These are phyloP conservation scores for Hemistola chrysoprasaria DNA, from an alignment of 2,888 invertebrate species.

Conservation along the genomic window DNA sequence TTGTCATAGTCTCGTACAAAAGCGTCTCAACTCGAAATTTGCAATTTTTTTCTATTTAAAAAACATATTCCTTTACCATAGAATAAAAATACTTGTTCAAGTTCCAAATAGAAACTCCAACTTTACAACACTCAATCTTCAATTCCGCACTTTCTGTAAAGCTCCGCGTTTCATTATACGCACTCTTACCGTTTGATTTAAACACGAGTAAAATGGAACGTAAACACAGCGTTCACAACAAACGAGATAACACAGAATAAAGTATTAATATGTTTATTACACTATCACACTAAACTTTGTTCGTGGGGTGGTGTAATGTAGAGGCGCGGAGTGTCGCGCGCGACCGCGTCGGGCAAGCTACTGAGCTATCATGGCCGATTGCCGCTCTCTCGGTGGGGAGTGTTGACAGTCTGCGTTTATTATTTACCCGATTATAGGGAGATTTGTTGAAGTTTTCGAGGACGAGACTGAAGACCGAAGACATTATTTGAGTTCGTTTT, in stretches of 20 bases:
- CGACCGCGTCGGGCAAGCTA: slow-evolving; percentile 35
- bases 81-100: no score
- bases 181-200: slow-evolving; percentile 32
- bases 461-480: no score
- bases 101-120: no score
- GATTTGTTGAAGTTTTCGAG: neutral
- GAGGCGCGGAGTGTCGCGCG: slow-evolving; percentile 17
- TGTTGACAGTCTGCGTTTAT: slow-evolving; percentile 44
- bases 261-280: slow-evolving; percentile 34
- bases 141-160: no score
- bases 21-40: no score
- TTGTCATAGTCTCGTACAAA: no score
- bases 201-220: slow-evolving; percentile 46
- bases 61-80: no score
- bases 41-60: no score
- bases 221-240: slow-evolving; percentile 52
- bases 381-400: slow-evolving; percentile 62
- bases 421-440: slow-evolving; percentile 19
- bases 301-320: slow-evolving; percentile 18
- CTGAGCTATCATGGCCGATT: slow-evolving; percentile 59
- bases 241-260: slow-evolving; percentile 35
- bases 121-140: no score
- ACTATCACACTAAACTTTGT: slow-evolving; percentile 49
- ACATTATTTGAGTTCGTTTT: no score
- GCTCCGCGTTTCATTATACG: no score